Evolutionary conservation across 2,888 invertebrate genomes (phyloP).

Genomic region (Macropis europaea): DNA sequence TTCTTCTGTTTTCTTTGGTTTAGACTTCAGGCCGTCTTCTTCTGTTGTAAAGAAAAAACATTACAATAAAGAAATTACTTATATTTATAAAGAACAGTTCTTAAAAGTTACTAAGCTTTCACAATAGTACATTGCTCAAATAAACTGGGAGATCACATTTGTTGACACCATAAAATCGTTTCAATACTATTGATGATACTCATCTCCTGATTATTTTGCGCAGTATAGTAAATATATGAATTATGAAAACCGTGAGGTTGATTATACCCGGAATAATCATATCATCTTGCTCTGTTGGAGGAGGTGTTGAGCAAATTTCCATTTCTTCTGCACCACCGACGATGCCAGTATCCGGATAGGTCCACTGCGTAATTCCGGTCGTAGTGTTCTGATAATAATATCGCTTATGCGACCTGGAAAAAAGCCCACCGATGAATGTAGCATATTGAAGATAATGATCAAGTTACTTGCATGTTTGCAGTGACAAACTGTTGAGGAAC

Average conservation of each 20-base stretch:
- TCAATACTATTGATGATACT: too few species aligned
- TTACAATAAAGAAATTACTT: background rate
- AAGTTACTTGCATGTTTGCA: constrained; percentile 43
- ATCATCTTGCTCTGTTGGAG: constrained; percentile 79
- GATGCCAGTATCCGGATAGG: constrained; percentile 82
- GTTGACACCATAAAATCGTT: too few species aligned
- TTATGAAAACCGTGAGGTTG: too few species aligned
- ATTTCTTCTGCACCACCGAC: constrained; percentile 82
- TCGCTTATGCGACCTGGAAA: constrained; percentile 84
- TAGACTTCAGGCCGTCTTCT: constrained; percentile 28
- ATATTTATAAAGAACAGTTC: background rate
- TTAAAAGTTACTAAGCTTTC: too few species aligned
- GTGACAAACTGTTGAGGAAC: constrained; percentile 44
- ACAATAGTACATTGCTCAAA: too few species aligned
- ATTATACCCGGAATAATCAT: constrained; percentile 64
- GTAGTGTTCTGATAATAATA: constrained; percentile 85
- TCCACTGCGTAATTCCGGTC: constrained; percentile 84
- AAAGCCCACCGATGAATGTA: constrained; percentile 63
- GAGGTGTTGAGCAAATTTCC: constrained; percentile 84
- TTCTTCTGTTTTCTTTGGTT: constrained; percentile 34
- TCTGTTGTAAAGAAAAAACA: background rate
- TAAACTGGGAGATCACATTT: too few species aligned
- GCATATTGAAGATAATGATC: background rate
- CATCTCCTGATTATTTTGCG: too few species aligned
- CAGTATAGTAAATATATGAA: too few species aligned